Base-by-base conservation (phyloP, 2,113 vertebrate species). In the Butastur rufipennis region DNA sequence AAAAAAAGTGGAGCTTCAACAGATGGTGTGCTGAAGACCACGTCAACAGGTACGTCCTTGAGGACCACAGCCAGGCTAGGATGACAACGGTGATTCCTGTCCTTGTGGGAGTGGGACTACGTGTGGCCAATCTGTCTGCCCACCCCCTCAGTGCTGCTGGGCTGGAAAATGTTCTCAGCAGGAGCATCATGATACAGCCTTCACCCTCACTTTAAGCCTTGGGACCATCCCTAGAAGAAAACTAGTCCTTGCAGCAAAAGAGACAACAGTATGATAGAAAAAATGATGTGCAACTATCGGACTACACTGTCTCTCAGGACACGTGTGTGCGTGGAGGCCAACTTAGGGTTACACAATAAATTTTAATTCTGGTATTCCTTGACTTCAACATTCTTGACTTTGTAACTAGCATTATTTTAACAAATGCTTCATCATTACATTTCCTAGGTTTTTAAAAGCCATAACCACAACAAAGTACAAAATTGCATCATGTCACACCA, bases 311-410 rank as follows among this genome's bases (percentile, higher is more conserved):
- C 58, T 38, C 62, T 61, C 29, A 40, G 66, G 53, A 68, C 34
- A 32, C 13, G 15, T 43, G 34, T 36, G 70, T 8, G 70, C 17
- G 4, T 0, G 17, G 42, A 74, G 38, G 29, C 32, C 73, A 84
- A 14, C n/a, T 50, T 7, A 29, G 79, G 56, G 56, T 56, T 43
- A n/a, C 43, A 16, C 1, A 0, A 53, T 3, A 4, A 3, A 47
- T 74, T 88, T 93, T 66, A 91, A 87, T 79, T 84, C 93, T 94
- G 65, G 40, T 26, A 16, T 79, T 89, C 61, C 77, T 63, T 79
- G 53, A 84, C 43, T 86, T 86, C 56, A 59, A 25, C 52, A 16
- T 53, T 56, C 81, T 67, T 55, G 68, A 93, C 68, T 92, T 66
- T 67, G 27, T 43, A 29, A 36, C 10, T 19, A 36, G 83, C 56